Evolutionary conservation across 2,113 vertebrate genomes (phyloP), one percentile per base, ranked within the genome.

Genomic region (Hyla sarda): DNA sequence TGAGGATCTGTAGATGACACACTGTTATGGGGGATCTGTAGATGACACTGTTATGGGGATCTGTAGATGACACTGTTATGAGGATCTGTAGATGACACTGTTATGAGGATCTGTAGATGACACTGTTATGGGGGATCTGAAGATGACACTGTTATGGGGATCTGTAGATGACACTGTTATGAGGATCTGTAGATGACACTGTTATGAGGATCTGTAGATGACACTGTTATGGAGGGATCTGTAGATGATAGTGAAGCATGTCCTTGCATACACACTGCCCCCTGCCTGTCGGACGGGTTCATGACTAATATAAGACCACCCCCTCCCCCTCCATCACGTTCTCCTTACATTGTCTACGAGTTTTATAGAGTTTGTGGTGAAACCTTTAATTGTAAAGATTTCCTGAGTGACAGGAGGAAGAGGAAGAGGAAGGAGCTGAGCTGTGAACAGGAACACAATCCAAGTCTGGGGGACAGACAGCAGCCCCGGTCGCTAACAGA

Each of bases 401-500:
- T 83, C 21, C 17, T 78, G 74, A 47, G 76, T 85, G 60, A 21
- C 83, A 5, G 34, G 41, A 41, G 83, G 1, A 85, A 80, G 50
- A 74, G 89, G 89, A 87, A 90, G 80, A 89, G 91, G 90, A 92
- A 92, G 9, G 88, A 90, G 91, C 89, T 54, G 88, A 81, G 87
- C 52, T 60, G 12, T 45, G 28, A 13, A 9, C 32, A 50, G 8
- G 10, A 76, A 87, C 17, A 84, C 56, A 67, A 7, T 0, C 90
- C 91, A 87, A 88, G 89, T 89, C 82, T 88, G 17, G 0, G 78
- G 86, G 89, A 87, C 87, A 41, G 3, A 88, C 90, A 87, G 32
- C 77, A 1, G 82, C 48, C 3, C 48, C 21, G 25, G 48, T 23
- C n/a, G 8, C 28, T 72, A n/a, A 32, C 45, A 82, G 3, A 45